Conservation (phyloP, 2,888 invertebrate genomes). For the Meteorus cinctellus region DNA sequence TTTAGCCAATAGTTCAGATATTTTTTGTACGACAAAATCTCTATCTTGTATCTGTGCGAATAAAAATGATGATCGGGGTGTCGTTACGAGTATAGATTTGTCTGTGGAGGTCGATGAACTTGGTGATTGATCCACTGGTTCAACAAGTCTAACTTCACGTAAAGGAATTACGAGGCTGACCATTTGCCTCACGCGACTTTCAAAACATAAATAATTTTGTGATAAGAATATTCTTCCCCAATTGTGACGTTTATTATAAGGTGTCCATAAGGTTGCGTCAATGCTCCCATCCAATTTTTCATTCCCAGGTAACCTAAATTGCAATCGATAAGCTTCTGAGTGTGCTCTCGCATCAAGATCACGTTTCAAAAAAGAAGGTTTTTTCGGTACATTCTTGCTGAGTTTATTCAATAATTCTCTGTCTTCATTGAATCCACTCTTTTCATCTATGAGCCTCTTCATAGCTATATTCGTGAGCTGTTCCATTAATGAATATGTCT, state of each 20-base stretch:
- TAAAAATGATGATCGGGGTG: slow-evolving; percentile 87
- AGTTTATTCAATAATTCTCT: slow-evolving; percentile 88
- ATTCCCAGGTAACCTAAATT: slow-evolving; percentile 87
- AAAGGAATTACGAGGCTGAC: slow-evolving; percentile 93
- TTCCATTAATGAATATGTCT: slow-evolving; percentile 94
- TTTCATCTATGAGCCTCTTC: slow-evolving; percentile 95
- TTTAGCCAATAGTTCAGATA: slow-evolving; percentile 89
- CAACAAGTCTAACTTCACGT: slow-evolving; percentile 85
- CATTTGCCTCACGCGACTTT: slow-evolving; percentile 89
- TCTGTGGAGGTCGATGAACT: slow-evolving; percentile 77
- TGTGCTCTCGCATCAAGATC: slow-evolving; percentile 96
- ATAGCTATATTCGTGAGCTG: slow-evolving; percentile 97
- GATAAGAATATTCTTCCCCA: slow-evolving; percentile 93
- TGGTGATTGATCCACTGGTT: slow-evolving; percentile 82
- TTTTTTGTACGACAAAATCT: slow-evolving; percentile 90
- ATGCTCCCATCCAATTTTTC: slow-evolving; percentile 97
- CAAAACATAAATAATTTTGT: slow-evolving; percentile 96
- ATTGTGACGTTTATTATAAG: slow-evolving; percentile 92
- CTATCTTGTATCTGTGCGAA: slow-evolving; percentile 92
- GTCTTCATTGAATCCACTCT: slow-evolving; percentile 92
- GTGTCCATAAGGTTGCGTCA: slow-evolving; percentile 94
- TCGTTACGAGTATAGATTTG: slow-evolving; percentile 87
- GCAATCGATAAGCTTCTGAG: slow-evolving; percentile 90
- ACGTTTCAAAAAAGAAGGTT: slow-evolving; percentile 92
- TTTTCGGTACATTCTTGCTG: slow-evolving; percentile 91